Conservation (phyloP, 2,113 vertebrate species). For the Cathartes aura region DNA sequence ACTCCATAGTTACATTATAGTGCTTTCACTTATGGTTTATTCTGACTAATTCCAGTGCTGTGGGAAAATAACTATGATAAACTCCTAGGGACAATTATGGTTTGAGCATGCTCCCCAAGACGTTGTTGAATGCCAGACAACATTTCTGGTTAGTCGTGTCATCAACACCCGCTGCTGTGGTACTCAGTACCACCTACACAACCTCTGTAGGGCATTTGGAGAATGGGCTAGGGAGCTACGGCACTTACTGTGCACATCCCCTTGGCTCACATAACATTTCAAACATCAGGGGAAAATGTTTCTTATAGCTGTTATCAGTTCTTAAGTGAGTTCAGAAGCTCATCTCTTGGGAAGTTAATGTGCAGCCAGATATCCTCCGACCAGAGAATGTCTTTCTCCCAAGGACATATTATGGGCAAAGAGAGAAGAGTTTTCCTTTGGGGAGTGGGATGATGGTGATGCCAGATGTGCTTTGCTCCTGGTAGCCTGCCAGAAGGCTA, state of each 20-base stretch:
- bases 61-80: background rate
- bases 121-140: rapidly evolving
- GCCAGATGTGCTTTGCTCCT: background rate
- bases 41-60: background rate
- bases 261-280: background rate
- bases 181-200: background rate
- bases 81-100: background rate
- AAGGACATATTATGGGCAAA: background rate
- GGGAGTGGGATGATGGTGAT: rapidly evolving
- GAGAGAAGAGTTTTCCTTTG: background rate
- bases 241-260: background rate
- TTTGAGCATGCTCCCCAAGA: background rate
- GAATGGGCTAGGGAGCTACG: background rate
- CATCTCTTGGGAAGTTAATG: background rate
- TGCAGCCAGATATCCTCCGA: background rate
- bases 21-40: background rate
- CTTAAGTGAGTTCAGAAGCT: background rate
- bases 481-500: background rate
- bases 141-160: background rate
- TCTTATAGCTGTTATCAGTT: background rate
- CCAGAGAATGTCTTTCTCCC: background rate
- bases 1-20: background rate
- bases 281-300: background rate
- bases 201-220: background rate
- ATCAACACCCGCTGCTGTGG: background rate